Conservation (phyloP, 2,888 invertebrate species). For the Agrochola circellaris region DNA sequence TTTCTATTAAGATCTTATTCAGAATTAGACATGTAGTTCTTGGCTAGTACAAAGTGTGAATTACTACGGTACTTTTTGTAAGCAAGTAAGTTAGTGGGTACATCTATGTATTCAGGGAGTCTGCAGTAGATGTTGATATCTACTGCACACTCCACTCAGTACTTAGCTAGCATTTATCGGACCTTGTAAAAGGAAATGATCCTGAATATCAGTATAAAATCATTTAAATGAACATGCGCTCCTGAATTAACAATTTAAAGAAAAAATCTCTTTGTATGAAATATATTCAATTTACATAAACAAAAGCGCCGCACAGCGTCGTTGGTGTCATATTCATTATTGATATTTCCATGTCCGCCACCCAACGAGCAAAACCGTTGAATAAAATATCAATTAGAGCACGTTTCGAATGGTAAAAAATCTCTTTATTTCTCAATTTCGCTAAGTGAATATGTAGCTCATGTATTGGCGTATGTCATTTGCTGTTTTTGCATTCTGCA, state of each 20-base stretch:
- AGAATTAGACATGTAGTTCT: not conserved
- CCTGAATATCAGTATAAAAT: conserved; percentile 45
- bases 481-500: conserved; percentile 84
- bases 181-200: conserved; percentile 47
- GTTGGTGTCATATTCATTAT: conserved; percentile 84
- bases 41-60: not conserved
- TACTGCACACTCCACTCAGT: not conserved
- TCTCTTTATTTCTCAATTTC: conserved; percentile 88
- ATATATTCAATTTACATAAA: conserved; percentile 77
- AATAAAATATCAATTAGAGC: conserved; percentile 90
- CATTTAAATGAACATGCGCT: conserved; percentile 48
- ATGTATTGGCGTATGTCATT: conserved; percentile 87
- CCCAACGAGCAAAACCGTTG: conserved; percentile 87
- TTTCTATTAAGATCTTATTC: conserved; percentile 24
- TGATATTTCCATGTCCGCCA: conserved; percentile 85
- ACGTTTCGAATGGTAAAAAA: conserved; percentile 83
- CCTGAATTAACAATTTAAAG: conserved; percentile 53
- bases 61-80: not conserved
- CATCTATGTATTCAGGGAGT: not conserved
- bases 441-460: conserved; percentile 84
- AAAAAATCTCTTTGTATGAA: conserved; percentile 66
- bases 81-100: too few species aligned
- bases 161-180: conserved; percentile 8
- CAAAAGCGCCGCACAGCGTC: conserved; percentile 75
- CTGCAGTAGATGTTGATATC: too few species aligned